These are phyloP conservation scores for Euthynnus affinis DNA, from an alignment of 2,797 vertebrate genomes.

Conservation along the genomic window DNA sequence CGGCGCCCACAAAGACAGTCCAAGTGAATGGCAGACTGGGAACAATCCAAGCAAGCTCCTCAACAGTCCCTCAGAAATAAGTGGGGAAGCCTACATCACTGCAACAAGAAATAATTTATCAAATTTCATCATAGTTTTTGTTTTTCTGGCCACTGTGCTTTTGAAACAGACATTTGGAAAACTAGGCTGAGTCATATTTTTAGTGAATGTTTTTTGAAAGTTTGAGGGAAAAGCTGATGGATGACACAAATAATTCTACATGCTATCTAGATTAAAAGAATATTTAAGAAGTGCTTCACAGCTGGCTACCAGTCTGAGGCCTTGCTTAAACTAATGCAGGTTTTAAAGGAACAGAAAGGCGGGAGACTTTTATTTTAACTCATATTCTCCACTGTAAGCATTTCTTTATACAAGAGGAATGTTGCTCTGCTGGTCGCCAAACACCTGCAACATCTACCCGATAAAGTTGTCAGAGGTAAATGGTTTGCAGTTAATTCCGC, in stretches of 20 bases:
- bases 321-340: conserved; percentile 24
- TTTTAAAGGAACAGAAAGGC: conserved; percentile 7
- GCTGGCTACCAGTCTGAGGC: conserved; percentile 2
- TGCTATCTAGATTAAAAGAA: neutral
- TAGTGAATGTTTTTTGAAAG: conserved; percentile 11
- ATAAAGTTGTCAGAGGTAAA: conserved; percentile 33
- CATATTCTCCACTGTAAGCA: neutral
- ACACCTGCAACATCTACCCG: conserved; percentile 27
- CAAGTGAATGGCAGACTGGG: conserved; percentile 86
- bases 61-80: conserved; percentile 54
- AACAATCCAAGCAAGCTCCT: conserved; percentile 74
- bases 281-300: neutral
- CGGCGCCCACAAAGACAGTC: conserved; percentile 81
- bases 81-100: conserved; percentile 23
- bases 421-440: conserved; percentile 59
- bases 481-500: conserved; percentile 35
- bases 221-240: conserved; percentile 1
- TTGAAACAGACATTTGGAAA: conserved; percentile 29
- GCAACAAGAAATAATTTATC: conserved; percentile 20
- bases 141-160: conserved; percentile 31
- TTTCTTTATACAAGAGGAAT: conserved; percentile 21
- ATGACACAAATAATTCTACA: neutral
- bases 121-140: conserved; percentile 1
- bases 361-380: conserved; percentile 1
- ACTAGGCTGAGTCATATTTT: conserved; percentile 33